phyloP scores from a whole-genome alignment of 2,888 invertebrate genomes.

The Aporophyla lueneburgensis region DNA sequence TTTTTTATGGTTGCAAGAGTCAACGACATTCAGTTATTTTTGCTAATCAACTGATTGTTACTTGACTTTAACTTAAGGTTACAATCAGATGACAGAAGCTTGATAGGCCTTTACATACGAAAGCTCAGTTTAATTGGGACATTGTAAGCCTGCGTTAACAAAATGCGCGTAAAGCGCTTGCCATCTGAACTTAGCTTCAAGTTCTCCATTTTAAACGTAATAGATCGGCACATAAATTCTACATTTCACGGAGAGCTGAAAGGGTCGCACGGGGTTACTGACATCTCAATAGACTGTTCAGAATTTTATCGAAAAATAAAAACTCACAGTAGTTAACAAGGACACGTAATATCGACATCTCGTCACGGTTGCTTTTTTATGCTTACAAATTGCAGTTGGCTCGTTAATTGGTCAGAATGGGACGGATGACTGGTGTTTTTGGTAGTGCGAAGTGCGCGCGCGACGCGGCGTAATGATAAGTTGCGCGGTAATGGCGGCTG shows the following conservation, averaged over 20 bases:
- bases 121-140: conserved; percentile 9
- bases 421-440: conserved; percentile 85
- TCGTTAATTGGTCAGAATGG: conserved; percentile 87
- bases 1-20: conserved; percentile 39
- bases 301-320: conserved; percentile 65
- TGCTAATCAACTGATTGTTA: conserved; percentile 19
- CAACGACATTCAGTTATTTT: conserved; percentile 45
- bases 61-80: conserved; percentile 23
- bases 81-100: conserved; percentile 2
- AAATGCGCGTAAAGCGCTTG: conserved; percentile 6
- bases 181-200: neutral
- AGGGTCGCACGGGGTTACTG: conserved; percentile 60
- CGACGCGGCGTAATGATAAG: conserved; percentile 85
- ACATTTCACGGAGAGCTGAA: conserved; percentile 42
- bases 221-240: conserved; percentile 25
- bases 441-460: conserved; percentile 87
- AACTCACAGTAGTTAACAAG: conserved; percentile 80
- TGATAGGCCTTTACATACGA: conserved; percentile 17
- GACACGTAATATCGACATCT: conserved; percentile 81
- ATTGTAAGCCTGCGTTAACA: conserved; percentile 3
- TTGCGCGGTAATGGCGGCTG: conserved; percentile 81
- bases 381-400: conserved; percentile 83
- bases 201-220: conserved; percentile 27
- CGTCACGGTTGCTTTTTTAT: conserved; percentile 83
- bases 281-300: conserved; percentile 53